Conservation (phyloP, 2,888 invertebrate species). For the Drosophila prostipennis region DNA sequence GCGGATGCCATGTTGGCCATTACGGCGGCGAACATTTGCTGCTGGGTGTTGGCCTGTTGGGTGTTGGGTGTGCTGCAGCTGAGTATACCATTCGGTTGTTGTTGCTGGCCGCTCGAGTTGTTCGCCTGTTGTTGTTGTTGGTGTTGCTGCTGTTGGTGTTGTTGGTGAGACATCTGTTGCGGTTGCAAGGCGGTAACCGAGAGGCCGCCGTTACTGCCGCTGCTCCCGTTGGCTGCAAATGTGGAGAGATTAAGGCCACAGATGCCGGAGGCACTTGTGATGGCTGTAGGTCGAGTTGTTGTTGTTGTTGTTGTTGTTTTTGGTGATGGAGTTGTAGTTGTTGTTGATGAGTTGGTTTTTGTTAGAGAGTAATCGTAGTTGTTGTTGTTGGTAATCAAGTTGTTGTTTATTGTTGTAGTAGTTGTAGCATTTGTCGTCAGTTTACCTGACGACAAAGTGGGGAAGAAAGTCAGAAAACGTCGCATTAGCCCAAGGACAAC, state of each 20-base stretch:
- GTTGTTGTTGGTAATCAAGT: slow-evolving; percentile 62
- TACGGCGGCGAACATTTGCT: slow-evolving; percentile 81
- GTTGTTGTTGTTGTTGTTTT: slow-evolving; percentile 61
- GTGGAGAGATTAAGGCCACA: slow-evolving; percentile 83
- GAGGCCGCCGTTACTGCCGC: slow-evolving; percentile 51
- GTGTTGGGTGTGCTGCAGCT: slow-evolving; percentile 60
- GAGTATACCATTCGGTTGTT: slow-evolving; percentile 58
- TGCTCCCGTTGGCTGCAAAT: slow-evolving; percentile 79
- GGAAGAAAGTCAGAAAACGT: slow-evolving; percentile 85
- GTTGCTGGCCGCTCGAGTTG: slow-evolving; percentile 41
- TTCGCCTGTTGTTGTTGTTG: slow-evolving; percentile 20
- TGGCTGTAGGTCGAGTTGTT: slow-evolving; percentile 68
- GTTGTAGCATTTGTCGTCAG: slow-evolving; percentile 84
- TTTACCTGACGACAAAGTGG: slow-evolving; percentile 85
- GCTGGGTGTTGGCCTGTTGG: slow-evolving; percentile 63
- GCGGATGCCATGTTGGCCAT: slow-evolving; percentile 80
- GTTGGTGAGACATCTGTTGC: slow-evolving; percentile 8
- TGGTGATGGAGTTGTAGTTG: slow-evolving; percentile 50
- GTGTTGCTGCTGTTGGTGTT: slow-evolving; percentile 10
- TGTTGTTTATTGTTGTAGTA: slow-evolving; percentile 74
- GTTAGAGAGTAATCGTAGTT: slow-evolving; percentile 64
- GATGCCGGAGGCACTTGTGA: slow-evolving; percentile 81
- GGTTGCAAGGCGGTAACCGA: slow-evolving; percentile 27
- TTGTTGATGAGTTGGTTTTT: slow-evolving; percentile 58
- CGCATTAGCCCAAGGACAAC: slow-evolving; percentile 84